phyloP scores from a whole-genome alignment of 1,140 invertebrate species.

The Euglossa dilemma region DNA sequence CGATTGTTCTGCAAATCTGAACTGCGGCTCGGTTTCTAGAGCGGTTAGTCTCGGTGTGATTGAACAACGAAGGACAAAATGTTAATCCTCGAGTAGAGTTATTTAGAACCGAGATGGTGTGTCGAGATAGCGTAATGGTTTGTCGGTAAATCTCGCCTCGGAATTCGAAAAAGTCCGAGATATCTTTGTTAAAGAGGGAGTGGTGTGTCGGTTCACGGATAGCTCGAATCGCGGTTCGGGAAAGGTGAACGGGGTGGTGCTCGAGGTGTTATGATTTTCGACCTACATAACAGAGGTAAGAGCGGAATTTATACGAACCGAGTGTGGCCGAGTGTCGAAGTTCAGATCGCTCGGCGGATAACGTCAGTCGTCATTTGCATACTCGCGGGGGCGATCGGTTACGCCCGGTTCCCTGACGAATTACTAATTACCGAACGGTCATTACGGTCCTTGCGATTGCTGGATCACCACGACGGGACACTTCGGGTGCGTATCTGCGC shows the following conservation, averaged over 20 bases:
- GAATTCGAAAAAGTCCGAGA: constrained; percentile 1
- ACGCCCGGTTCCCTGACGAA: too few relatives aligned
- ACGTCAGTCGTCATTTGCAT: not conserved
- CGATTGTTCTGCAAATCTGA: too few relatives aligned
- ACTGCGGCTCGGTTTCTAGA: not conserved
- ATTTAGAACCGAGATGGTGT: not conserved
- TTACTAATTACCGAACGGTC: not conserved
- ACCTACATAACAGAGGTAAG: not conserved
- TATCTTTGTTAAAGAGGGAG: constrained; percentile 6
- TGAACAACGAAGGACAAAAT: not conserved
- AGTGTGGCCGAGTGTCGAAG: not conserved
- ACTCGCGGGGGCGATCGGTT: not conserved
- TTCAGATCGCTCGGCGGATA: not conserved
- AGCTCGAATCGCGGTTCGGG: not conserved
- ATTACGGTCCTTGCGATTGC: too few relatives aligned
- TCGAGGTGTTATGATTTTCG: not conserved
- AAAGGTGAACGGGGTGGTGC: not conserved
- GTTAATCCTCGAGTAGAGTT: not conserved
- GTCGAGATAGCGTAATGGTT: not conserved
- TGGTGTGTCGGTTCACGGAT: not conserved
- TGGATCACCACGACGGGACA: too few relatives aligned
- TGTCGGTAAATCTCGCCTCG: not conserved
- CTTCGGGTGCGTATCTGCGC: too few relatives aligned
- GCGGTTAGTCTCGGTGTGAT: not conserved
- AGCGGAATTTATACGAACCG: not conserved